A percentile compares a stretch with the other conserved stretches of the same genome.
These are phyloP conservation scores for Phocoena phocoena DNA, from an alignment of 2,113 vertebrate species.

Conservation along the genomic window DNA sequence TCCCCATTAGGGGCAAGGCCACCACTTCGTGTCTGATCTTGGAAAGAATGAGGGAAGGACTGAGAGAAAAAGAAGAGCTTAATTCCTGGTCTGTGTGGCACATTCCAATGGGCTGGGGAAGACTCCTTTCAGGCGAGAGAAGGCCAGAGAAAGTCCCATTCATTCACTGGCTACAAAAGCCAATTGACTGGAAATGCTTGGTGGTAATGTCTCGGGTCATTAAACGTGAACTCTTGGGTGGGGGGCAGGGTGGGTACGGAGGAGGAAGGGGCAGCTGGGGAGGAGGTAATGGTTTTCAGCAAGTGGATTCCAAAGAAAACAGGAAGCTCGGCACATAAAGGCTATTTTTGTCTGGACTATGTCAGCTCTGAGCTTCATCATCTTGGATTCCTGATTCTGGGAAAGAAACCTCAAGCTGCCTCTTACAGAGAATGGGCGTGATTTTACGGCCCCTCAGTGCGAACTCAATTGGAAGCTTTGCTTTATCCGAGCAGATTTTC, in stretches of 20 bases:
- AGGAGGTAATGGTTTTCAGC: neutral
- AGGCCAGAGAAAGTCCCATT: constrained; percentile 48
- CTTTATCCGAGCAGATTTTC: neutral
- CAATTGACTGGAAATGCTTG: constrained; percentile 49
- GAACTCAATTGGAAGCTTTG: neutral
- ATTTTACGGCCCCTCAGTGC: neutral
- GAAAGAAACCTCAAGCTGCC: neutral
- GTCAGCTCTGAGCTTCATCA: neutral
- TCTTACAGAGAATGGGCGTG: neutral
- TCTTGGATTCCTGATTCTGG: neutral
- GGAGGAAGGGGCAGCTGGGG: neutral
- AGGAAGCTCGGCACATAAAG: constrained; percentile 47
- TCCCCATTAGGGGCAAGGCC: neutral
- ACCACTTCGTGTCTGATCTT: neutral
- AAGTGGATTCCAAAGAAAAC: constrained; percentile 59
- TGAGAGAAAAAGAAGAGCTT: neutral
- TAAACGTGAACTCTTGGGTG: constrained; percentile 27
- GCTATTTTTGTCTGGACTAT: constrained; percentile 38
- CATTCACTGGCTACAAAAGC: constrained; percentile 60
- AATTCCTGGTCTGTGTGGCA: neutral
- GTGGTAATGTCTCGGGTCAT: constrained; percentile 45
- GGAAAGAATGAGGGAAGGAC: neutral
- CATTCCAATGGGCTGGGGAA: neutral
- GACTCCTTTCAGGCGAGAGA: neutral
- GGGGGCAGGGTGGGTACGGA: neutral